These are phyloP conservation scores for Volucella inflata DNA, from an alignment of 2,888 invertebrate species.

Conservation along the genomic window DNA sequence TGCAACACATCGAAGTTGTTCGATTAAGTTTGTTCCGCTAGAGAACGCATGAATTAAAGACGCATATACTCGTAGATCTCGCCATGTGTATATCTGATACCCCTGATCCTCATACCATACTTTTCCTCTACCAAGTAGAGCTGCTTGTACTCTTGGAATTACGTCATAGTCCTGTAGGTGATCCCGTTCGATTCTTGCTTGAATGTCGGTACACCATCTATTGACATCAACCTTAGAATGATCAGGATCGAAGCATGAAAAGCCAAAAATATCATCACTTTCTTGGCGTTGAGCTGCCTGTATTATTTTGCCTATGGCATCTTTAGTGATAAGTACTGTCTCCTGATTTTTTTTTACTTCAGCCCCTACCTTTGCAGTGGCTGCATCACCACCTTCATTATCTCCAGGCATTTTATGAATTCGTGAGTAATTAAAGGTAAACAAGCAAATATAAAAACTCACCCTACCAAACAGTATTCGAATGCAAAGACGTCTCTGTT, in stretches of 20 bases:
- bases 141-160: conserved; percentile 50
- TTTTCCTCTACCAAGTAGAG: conserved; percentile 52
- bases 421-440: no score
- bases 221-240: conserved; percentile 42
- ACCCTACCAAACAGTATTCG: no score
- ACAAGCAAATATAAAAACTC: no score
- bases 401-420: no score
- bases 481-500: no score
- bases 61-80: background rate
- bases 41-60: conserved; percentile 24
- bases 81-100: background rate
- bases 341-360: no score
- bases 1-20: conserved; percentile 11
- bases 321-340: no score
- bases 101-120: conserved; percentile 14
- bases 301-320: no score
- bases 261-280: conserved; percentile 30
- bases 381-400: no score
- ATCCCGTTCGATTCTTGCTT: conserved; percentile 52
- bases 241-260: conserved; percentile 59
- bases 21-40: conserved; percentile 20
- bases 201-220: conserved; percentile 39
- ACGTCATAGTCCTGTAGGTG: conserved; percentile 57
- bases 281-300: no score
- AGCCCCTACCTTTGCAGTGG: no score